Base-by-base conservation (phyloP, 2,113 vertebrate species). In the Neodontobutis hainanensis region DNA sequence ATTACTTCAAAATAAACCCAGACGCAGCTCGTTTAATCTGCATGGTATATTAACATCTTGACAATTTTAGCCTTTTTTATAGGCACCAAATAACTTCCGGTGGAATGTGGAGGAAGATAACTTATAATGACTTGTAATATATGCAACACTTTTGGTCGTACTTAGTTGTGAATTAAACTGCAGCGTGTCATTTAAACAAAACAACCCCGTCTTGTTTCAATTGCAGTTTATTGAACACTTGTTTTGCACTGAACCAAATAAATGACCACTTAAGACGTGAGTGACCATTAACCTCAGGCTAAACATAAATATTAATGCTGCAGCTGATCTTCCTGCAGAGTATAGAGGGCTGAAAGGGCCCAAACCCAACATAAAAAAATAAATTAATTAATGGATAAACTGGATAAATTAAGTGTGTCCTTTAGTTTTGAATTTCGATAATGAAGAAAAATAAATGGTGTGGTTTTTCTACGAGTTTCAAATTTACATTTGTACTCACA, bases 231-330 rank as follows among this genome's bases (percentile, higher is more conserved):
- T 27, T 19, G 27, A 19, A 32, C 16, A 51, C 27, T 19, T 34
- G 50, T 52, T 52, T 34, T 2, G 11, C 50, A 2, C 51, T 6
- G 50, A 35, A 11, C 10, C 27, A 35, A 34, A 55, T 32, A 55
- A 36, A 55, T 7, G 12, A 34, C 34, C 34, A 11, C 32, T 8
- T 3, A 7, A 15, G 51, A 14, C 4, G 51, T 32, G 51, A 6
- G 51, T 32, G 51, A 6, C 12, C 32, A 11, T 12, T 6, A 55
- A 55, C 34, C 52, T 9, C 6, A 2, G 52, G 52, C 34, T 55
- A 55, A 55, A 55, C 52, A 11, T 55, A 55, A 55, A 55, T 55
- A 55, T 55, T 55, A 36, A 55, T 55, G 52, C 12, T 36, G 19
- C 19, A 27, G 19, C 34, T 36, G 14, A 32, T 12, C 12, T n/a